Conservation (phyloP, 2,888 invertebrate species). For the Diachrysia chrysitis region DNA sequence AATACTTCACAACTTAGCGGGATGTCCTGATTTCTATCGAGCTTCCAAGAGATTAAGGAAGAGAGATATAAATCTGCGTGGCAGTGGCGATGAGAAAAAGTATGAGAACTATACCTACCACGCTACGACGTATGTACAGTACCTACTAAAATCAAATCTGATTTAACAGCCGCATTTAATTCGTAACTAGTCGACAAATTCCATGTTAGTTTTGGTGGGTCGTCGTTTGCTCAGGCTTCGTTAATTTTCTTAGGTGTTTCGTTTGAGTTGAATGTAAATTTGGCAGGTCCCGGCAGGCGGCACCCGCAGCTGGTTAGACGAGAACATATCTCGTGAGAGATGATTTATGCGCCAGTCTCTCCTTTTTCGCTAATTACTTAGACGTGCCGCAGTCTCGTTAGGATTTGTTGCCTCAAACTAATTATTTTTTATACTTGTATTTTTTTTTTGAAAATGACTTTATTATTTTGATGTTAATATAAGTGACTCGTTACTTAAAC, state of each 20-base stretch:
- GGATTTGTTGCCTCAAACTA: slow-evolving; percentile 64
- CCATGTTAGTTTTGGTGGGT: slow-evolving; percentile 24
- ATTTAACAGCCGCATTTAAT: slow-evolving; percentile 12
- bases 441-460: slow-evolving; percentile 11
- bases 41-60: slow-evolving; percentile 23
- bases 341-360: slow-evolving; percentile 70
- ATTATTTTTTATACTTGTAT: slow-evolving; percentile 51
- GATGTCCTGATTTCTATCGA: slow-evolving; percentile 28
- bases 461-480: background rate
- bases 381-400: slow-evolving; percentile 67
- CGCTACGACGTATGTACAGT: background rate
- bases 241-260: slow-evolving; percentile 55
- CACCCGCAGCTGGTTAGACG: slow-evolving; percentile 15
- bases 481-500: background rate
- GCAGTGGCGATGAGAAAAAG: slow-evolving; percentile 26
- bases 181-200: slow-evolving; percentile 15
- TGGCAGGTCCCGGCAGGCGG: slow-evolving; percentile 31
- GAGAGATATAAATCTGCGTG: slow-evolving; percentile 38
- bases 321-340: slow-evolving; percentile 54
- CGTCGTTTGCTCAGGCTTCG: slow-evolving; percentile 46
- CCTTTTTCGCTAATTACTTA: slow-evolving; percentile 72
- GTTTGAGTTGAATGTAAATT: slow-evolving; percentile 55
- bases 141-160: background rate
- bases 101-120: slow-evolving; percentile 11
- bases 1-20: slow-evolving; percentile 34